Base-by-base conservation (phyloP, 2,797 vertebrate species). In the Nothura maculosa region DNA sequence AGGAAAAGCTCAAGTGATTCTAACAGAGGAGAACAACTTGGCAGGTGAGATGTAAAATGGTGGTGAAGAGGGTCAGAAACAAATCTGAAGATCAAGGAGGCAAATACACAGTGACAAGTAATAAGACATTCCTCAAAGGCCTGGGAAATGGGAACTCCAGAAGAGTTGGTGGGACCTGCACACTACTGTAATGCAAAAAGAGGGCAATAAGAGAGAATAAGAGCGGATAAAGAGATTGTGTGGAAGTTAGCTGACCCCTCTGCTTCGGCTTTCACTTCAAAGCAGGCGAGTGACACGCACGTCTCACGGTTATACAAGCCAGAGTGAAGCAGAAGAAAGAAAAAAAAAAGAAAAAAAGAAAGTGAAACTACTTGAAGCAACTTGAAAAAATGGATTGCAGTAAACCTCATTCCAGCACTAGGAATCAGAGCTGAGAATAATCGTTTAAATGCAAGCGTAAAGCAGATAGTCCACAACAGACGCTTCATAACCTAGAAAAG, bases 31-130 rank as follows among this genome's bases (percentile, higher is more conserved):
- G 69, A 95, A 90, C 84, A 96, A 75, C 54, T 91, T 87, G 78
- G 92, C 92, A 96, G 89, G 82, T 88, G 81, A 96, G 70, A 95
- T 74, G 73, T 68, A 87, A 96, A 92, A 85, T 54, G 57, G 50
- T 95, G 91, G 89, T 93, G 84, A 92, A 78, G 76, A 80, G 47
- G 66, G 94, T 54, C 90, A 88, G 73, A 47, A 92, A 86, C 90
- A 91, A 58, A 57, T 83, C 2, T 96, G 91, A 95, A 32, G 83
- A 95, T 80, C 58, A 85, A 50, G 69, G 42, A 78, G 60, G 61
- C 68, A 95, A 95, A 97, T 62, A 54, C 19, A 34, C 1, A 87
- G 42, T 42, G 90, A 96, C 94, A 96, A 91, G 90, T 38, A 94
- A 87, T 64, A 91, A 91, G 47, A 50, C 47, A 91, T 91, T 91